These are phyloP conservation scores for Microcebus murinus DNA, from an alignment of 2,113 vertebrate species.

Conservation along the genomic window DNA sequence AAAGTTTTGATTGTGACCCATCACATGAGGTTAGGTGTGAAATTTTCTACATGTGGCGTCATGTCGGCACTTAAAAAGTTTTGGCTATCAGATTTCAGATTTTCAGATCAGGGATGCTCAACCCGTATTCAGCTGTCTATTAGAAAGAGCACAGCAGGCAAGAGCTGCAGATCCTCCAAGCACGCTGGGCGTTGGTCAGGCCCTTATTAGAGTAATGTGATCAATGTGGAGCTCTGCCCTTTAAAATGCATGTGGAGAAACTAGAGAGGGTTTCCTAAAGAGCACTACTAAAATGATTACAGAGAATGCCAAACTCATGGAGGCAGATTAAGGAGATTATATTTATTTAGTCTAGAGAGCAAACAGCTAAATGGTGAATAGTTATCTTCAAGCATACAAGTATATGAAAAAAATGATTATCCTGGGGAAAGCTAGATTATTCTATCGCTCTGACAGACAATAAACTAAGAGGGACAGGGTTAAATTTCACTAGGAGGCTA, in stretches of 20 bases:
- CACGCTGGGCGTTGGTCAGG: not conserved
- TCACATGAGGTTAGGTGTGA: not conserved
- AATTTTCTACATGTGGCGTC: not conserved
- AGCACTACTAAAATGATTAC: slow-evolving; percentile 26
- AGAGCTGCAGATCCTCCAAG: not conserved
- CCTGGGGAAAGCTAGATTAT: slow-evolving; percentile 36
- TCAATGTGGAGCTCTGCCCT: not conserved
- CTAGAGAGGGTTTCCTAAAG: not conserved
- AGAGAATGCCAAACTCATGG: slow-evolving; percentile 4
- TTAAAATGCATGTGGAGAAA: slow-evolving; percentile 6
- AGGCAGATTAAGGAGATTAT: slow-evolving; percentile 34
- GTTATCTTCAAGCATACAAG: slow-evolving; percentile 52
- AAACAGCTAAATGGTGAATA: slow-evolving; percentile 50
- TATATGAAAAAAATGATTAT: slow-evolving; percentile 49
- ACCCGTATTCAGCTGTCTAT: not conserved
- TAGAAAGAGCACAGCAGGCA: not conserved
- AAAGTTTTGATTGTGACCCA: not conserved
- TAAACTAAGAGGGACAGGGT: slow-evolving; percentile 28
- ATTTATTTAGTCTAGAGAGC: slow-evolving; percentile 71
- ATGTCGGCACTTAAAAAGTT: not conserved
- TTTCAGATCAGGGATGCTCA: not conserved
- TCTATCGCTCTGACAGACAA: slow-evolving; percentile 15
- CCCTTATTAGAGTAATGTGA: not conserved
- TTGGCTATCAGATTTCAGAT: not conserved
- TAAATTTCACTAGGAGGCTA: slow-evolving; percentile 43